Conservation (phyloP, 2,888 invertebrate genomes). For the Prostheceraeus crozeri region DNA sequence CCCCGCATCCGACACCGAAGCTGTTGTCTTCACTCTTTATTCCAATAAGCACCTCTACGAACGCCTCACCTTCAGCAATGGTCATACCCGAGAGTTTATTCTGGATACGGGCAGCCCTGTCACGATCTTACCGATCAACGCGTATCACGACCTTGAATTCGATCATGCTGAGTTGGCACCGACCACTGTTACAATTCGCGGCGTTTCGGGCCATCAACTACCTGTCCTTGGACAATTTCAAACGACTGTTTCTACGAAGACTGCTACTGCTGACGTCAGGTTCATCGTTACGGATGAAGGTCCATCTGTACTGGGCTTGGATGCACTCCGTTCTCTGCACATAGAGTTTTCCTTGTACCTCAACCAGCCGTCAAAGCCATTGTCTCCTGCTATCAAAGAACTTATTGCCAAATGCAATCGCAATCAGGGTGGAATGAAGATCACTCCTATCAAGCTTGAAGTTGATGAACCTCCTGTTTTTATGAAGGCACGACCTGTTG, state of each 20-base stretch:
- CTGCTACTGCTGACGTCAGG: not conserved
- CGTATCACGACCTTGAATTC: no score
- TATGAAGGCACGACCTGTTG: not conserved
- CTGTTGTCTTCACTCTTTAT: no score
- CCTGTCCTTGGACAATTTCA: not conserved
- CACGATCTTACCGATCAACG: not conserved
- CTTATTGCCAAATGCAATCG: conserved; percentile 16
- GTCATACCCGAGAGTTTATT: no score
- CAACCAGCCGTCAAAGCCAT: not conserved
- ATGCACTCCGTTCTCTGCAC: not conserved
- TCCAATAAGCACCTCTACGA: no score
- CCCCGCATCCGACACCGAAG: no score
- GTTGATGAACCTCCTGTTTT: conserved; percentile 5
- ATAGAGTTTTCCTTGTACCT: not conserved
- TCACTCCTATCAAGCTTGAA: conserved; percentile 9
- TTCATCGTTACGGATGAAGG: conserved; percentile 17
- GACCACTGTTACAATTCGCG: not conserved
- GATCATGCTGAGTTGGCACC: no score
- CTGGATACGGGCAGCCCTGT: conserved; percentile 9
- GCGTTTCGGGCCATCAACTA: conserved; percentile 9
- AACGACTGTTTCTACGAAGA: not conserved
- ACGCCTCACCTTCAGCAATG: no score
- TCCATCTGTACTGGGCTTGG: conserved; percentile 19
- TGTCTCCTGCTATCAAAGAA: no score
- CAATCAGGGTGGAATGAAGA: conserved; percentile 3